Conservation (phyloP, 2,113 vertebrate genomes). For the Anser brachyrhynchus region DNA sequence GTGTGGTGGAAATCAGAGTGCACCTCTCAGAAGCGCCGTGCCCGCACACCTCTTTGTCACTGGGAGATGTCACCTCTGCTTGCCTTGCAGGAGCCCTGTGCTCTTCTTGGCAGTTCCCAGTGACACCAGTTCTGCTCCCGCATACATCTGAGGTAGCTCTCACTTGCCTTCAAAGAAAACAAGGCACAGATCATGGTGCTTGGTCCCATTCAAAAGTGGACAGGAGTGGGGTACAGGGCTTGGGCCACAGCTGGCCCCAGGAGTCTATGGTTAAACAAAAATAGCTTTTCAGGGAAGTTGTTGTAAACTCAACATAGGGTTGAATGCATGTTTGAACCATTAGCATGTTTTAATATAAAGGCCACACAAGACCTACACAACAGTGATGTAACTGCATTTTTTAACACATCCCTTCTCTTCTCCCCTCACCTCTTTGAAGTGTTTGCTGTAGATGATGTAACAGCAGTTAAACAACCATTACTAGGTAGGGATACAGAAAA, state of each 20-base stretch:
- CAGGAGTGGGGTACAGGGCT: not conserved
- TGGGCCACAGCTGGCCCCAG: not conserved
- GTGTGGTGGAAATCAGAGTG: not conserved
- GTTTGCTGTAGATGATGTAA: not conserved
- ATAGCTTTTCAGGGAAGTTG: not conserved
- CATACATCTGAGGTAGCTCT: rapidly evolving
- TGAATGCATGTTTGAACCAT: not conserved
- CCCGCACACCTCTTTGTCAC: not conserved
- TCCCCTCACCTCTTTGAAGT: not conserved
- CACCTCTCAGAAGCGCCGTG: rapidly evolving
- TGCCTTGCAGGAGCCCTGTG: not conserved
- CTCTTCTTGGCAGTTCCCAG: not conserved
- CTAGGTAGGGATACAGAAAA: not conserved
- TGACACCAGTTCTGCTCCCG: not conserved
- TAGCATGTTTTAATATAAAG: not conserved
- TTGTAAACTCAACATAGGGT: not conserved
- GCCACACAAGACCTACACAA: not conserved
- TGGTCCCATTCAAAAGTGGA: rapidly evolving
- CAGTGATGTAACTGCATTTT: not conserved
- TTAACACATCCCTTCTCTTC: not conserved
- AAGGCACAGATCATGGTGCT: not conserved
- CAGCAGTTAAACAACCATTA: not conserved
- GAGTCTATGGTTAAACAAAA: not conserved
- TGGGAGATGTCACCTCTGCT: not conserved
- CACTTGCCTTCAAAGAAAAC: not conserved